Base-by-base conservation (phyloP, 2,797 vertebrate species). In the Danio tinwini region DNA sequence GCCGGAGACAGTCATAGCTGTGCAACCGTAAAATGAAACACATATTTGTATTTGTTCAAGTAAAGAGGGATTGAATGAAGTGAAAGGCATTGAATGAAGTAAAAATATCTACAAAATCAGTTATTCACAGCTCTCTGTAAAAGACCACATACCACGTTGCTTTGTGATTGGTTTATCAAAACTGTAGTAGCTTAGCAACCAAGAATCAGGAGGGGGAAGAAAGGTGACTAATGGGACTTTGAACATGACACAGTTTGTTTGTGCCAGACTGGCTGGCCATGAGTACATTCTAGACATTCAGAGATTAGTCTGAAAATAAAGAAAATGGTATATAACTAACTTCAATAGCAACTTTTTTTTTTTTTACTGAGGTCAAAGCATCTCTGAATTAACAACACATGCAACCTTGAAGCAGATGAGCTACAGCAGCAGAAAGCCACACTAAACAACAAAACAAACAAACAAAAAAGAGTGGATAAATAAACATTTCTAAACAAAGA, bases 1-100 rank as follows among this genome's bases (percentile, higher is more conserved):
- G 44, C 62, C 29, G 40, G 39, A 82, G 78, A 78, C 69, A 62
- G 53, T 52, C 49, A 56, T 73, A 49, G 78, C 75, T 56, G 8
- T n/a, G 70, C 58, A 76, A 74, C 67, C 76, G 44, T 68, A 82
- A 47, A 75, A 78, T 78, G 16, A 80, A 82, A 70, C 58, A 10
- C 65, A 65, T 39, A 44, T 72, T 63, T 63, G 59, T 61, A 16
- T 71, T 71, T 44, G 65, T 47, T 56, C 37, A 58, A 67, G 19
- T 52, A 49, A 59, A 69, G 45, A 49, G 3, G 39, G 16, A 9
- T 8, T 17, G 12, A 70, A 78, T 53, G 9, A 62, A 62, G 13
- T 2, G 4, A 47, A 52, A n/a, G 13, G 6, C 40, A 39, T 13
- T 50, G 76, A 69, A 70, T 70, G n/a, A 29, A 39, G n/a, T 29